These are phyloP conservation scores for Drosophila rufa DNA, from an alignment of 1,140 invertebrate genomes.

Conservation along the genomic window DNA sequence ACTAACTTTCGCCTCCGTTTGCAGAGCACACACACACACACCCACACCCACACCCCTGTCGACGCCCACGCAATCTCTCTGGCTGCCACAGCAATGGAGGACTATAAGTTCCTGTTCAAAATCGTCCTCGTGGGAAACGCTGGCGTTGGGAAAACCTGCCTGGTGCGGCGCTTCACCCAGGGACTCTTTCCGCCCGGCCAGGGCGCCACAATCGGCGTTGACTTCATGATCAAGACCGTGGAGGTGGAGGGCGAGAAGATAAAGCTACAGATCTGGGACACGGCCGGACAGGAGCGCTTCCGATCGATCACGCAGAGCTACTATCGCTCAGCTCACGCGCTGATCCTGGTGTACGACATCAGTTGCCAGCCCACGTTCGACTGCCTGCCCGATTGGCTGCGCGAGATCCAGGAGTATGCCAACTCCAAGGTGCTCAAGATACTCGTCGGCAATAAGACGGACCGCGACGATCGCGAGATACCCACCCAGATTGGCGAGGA, in stretches of 20 bases:
- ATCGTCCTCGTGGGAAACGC: conserved; percentile 98
- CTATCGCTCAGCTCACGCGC: conserved; percentile 98
- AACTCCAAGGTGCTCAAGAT: conserved; percentile 97
- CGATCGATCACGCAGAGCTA: conserved; percentile 98
- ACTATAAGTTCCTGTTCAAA: conserved; percentile 99
- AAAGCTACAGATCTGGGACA: conserved; percentile 99
- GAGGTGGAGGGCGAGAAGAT: conserved; percentile 99
- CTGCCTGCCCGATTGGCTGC: conserved; percentile 96
- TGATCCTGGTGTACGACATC: conserved; percentile 99
- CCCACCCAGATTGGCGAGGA: conserved; percentile 97
- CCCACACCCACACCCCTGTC: conserved; percentile 1
- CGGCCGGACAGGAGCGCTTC: conserved; percentile 95
- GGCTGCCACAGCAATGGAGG: conserved; percentile 90
- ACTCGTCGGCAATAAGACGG: conserved; percentile 98
- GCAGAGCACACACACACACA: conserved; percentile 13
- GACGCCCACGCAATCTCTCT: conserved; percentile 3
- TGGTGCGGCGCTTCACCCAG: conserved; percentile 95
- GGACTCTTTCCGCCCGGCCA: conserved; percentile 98
- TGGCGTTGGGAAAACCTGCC: conserved; percentile 97
- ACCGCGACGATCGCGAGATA: conserved; percentile 97
- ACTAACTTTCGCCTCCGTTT: conserved; percentile 42
- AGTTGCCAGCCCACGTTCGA: conserved; percentile 99
- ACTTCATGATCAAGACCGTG: conserved; percentile 99
- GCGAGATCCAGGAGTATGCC: conserved; percentile 98
- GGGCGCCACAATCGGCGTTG: conserved; percentile 99